Conservation (phyloP, 2,888 invertebrate species). For the Cancer borealis region DNA sequence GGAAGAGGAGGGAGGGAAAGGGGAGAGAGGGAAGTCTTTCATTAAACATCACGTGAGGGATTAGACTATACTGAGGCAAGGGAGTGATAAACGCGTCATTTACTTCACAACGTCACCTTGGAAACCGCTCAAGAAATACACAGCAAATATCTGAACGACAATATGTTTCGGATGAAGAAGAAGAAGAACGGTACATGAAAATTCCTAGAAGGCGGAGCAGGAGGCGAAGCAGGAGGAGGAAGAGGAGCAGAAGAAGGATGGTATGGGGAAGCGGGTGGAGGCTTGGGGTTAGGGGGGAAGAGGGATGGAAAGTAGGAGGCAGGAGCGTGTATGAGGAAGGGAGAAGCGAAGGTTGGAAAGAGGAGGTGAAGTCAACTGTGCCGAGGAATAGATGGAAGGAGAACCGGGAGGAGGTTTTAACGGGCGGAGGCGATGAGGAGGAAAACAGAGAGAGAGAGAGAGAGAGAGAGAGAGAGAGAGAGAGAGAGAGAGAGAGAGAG, state of each 20-base stretch:
- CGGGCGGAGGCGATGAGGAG: conserved; percentile 9
- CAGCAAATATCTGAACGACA: conserved; percentile 7
- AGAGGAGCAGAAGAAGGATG: background rate
- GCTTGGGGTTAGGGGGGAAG: background rate
- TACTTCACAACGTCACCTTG: background rate
- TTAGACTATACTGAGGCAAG: background rate
- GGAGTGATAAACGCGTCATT: background rate
- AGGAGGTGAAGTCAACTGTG: background rate
- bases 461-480: conserved; percentile 44
- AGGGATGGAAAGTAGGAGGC: background rate
- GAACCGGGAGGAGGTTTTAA: background rate
- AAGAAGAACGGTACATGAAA: background rate
- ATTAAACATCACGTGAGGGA: conserved; percentile 1
- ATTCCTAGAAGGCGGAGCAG: background rate
- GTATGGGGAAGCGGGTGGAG: background rate
- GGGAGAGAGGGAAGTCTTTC: conserved; percentile 37
- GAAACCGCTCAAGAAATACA: background rate
- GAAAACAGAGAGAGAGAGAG: background rate
- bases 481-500: conserved; percentile 42
- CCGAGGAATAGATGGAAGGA: background rate
- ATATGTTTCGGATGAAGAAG: conserved; percentile 7
- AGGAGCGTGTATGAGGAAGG: background rate
- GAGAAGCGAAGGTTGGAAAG: background rate
- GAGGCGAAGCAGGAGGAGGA: background rate
- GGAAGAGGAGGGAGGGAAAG: background rate